phyloP scores from a whole-genome alignment of 2,888 invertebrate species.

The Malthinus seriepunctatus region DNA sequence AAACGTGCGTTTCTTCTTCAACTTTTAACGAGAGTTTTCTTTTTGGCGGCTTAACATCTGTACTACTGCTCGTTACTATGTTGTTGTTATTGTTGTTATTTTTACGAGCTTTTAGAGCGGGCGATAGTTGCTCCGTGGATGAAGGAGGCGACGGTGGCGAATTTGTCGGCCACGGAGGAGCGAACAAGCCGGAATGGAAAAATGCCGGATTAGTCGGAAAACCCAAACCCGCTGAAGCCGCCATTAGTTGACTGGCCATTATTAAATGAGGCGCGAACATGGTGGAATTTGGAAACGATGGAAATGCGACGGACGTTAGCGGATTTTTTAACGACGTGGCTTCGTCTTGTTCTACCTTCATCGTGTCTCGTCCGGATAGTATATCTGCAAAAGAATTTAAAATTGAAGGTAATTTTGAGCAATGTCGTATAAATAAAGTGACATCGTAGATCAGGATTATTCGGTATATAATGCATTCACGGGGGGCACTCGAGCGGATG shows the following conservation, averaged over 20 bases:
- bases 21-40: constrained; percentile 43
- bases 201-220: constrained; percentile 63
- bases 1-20: constrained; percentile 56
- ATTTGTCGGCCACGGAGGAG: constrained; percentile 55
- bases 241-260: constrained; percentile 58
- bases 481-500: constrained; percentile 36
- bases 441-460: constrained; percentile 31
- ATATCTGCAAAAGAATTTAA: constrained; percentile 46
- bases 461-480: constrained; percentile 33
- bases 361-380: constrained; percentile 43
- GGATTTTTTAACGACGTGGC: constrained; percentile 62
- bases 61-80: constrained; percentile 54
- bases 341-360: constrained; percentile 60
- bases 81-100: constrained; percentile 52
- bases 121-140: constrained; percentile 53
- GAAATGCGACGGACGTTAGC: constrained; percentile 61
- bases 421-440: constrained; percentile 36
- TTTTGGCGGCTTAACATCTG: constrained; percentile 50
- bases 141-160: constrained; percentile 62
- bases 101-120: constrained; percentile 47
- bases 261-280: constrained; percentile 58
- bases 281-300: constrained; percentile 53
- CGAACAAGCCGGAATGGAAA: constrained; percentile 65
- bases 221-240: constrained; percentile 60
- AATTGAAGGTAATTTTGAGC: constrained; percentile 24